These are phyloP conservation scores for Azemiops feae DNA, from an alignment of 2,113 vertebrate genomes.

Conservation along the genomic window DNA sequence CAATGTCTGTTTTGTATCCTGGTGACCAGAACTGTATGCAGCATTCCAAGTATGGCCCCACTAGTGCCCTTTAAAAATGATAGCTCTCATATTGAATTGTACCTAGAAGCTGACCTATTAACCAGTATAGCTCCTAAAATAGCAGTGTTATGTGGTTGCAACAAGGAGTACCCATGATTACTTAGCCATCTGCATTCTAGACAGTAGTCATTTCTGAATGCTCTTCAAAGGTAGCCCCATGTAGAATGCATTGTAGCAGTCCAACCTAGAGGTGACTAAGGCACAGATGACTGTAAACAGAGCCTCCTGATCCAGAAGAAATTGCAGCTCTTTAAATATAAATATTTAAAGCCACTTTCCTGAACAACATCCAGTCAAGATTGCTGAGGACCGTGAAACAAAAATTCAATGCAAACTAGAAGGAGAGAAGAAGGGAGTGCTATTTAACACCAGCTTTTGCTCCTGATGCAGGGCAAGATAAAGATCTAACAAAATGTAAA, in stretches of 20 bases:
- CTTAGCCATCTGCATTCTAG: not conserved
- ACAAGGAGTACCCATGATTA: not conserved
- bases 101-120: not conserved
- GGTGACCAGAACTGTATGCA: no score
- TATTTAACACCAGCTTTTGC: not conserved
- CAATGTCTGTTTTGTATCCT: no score
- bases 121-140: not conserved
- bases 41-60: no score
- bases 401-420: not conserved
- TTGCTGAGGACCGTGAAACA: not conserved
- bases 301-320: not conserved
- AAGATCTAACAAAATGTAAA: not conserved
- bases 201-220: not conserved
- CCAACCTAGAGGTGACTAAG: not conserved
- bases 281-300: not conserved
- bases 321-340: not conserved
- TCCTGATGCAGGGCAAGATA: not conserved
- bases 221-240: not conserved
- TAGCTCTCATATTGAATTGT: not conserved
- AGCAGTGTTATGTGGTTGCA: not conserved
- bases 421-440: not conserved
- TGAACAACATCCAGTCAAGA: not conserved
- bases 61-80: not conserved
- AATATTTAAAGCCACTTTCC: not conserved
- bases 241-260: not conserved